Evolutionary conservation across 2,797 vertebrate genomes (phyloP).

Genomic region (Echiichthys vipera): DNA sequence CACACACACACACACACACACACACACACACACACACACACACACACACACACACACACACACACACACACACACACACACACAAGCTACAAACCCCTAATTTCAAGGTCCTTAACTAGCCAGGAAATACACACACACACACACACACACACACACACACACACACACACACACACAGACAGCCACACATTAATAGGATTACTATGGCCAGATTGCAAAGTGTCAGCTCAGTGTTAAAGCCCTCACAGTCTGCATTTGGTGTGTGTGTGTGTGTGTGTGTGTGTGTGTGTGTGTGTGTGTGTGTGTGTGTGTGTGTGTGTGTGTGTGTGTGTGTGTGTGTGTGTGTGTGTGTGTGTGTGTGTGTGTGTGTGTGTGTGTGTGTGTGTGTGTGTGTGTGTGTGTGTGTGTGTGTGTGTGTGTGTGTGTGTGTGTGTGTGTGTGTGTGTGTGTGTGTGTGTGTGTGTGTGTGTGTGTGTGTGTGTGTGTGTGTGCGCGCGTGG

Average conservation of each 20-base stretch:
- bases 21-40: neutral
- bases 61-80: neutral
- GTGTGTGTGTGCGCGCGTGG: slow-evolving; percentile 27
- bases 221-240: slow-evolving; percentile 81
- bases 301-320: slow-evolving; percentile 25
- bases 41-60: slow-evolving; percentile 14
- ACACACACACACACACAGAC: slow-evolving; percentile 24
- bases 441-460: slow-evolving; percentile 28
- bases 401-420: slow-evolving; percentile 40
- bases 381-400: slow-evolving; percentile 28
- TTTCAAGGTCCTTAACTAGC: no score
- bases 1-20: slow-evolving; percentile 8
- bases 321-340: slow-evolving; percentile 28
- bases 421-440: slow-evolving; percentile 25
- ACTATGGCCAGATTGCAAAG: slow-evolving; percentile 78
- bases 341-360: slow-evolving; percentile 36
- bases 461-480: slow-evolving; percentile 33
- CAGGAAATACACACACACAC: slow-evolving; percentile 34
- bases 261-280: slow-evolving; percentile 23
- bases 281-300: slow-evolving; percentile 41
- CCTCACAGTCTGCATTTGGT: slow-evolving; percentile 53
- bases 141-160: slow-evolving; percentile 10
- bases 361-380: slow-evolving; percentile 1
- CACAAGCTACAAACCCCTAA: slow-evolving; percentile 6
- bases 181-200: slow-evolving; percentile 79